Evolutionary conservation across 1,140 invertebrate genomes (phyloP).

Genomic region (Heterodera carotae): DNA sequence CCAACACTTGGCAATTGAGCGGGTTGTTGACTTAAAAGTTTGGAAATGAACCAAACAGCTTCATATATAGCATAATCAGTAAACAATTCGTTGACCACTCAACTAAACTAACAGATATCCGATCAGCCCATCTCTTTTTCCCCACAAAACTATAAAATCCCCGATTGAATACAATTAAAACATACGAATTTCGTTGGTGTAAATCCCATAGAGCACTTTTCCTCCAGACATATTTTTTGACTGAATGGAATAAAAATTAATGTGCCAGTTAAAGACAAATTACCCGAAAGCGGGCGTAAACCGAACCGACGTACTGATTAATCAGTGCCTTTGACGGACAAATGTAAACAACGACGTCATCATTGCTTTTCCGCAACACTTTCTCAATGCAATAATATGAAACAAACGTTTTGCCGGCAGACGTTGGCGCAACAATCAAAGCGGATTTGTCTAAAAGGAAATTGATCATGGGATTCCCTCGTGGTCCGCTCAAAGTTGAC

Average conservation of each 20-base stretch:
- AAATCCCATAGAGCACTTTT: constrained; percentile 59
- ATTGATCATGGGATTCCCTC: too few species aligned
- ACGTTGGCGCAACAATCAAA: constrained; percentile 64
- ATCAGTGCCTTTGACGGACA: constrained; percentile 64
- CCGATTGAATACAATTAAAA: too few species aligned
- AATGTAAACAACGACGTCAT: constrained; percentile 64
- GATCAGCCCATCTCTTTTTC: too few species aligned
- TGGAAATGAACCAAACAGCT: too few species aligned
- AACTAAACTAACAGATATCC: too few species aligned
- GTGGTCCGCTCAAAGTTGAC: too few species aligned
- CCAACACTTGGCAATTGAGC: constrained; percentile 61
- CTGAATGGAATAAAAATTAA: not conserved
- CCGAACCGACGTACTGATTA: constrained; percentile 64
- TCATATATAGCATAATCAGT: too few species aligned
- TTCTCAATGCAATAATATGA: constrained; percentile 66
- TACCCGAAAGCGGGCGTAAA: constrained; percentile 64
- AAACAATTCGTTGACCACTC: too few species aligned
- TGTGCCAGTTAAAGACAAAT: not conserved
- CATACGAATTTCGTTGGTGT: constrained; percentile 36
- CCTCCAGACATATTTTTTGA: constrained; percentile 58
- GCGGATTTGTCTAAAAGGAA: constrained; percentile 62
- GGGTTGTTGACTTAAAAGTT: constrained; percentile 57
- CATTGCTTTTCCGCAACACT: constrained; percentile 59
- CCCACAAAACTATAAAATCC: too few species aligned
- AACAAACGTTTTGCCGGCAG: constrained; percentile 65